Percentiles rank a stretch among this genome's conserved stretches.
Conservation (phyloP, 1,140 invertebrate species). For the Drosophila tristis region DNA sequence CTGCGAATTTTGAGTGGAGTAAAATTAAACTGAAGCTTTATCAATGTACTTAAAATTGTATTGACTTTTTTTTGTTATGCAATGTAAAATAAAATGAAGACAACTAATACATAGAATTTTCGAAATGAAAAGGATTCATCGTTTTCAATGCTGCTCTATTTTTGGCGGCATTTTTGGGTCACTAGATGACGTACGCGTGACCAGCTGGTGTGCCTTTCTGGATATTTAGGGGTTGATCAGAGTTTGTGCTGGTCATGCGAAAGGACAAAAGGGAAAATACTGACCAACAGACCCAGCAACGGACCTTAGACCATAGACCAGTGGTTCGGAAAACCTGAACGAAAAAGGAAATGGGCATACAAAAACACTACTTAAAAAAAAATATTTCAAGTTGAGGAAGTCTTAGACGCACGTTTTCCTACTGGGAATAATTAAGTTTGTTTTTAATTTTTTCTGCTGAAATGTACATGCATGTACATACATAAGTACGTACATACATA, state of each 20-base stretch:
- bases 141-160: conserved; percentile 48
- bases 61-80: background rate
- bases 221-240: conserved; percentile 64
- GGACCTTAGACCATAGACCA: conserved; percentile 1
- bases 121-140: conserved; percentile 12
- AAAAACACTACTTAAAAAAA: background rate
- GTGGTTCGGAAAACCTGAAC: conserved; percentile 15
- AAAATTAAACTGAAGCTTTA: no score
- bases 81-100: background rate
- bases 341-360: background rate
- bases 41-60: no score
- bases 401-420: no score
- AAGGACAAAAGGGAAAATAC: conserved; percentile 43
- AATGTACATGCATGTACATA: conserved; percentile 13
- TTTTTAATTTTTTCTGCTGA: background rate
- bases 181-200: conserved; percentile 50
- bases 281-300: conserved; percentile 49
- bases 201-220: conserved; percentile 54
- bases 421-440: no score
- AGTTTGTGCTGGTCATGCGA: conserved; percentile 68
- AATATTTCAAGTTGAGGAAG: background rate
- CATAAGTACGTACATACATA: no score
- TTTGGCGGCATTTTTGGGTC: conserved; percentile 70
- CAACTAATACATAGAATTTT: no score
- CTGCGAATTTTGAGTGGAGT: background rate